phyloP scores from a whole-genome alignment of 2,113 vertebrate genomes.

The Psittacus erithacus region DNA sequence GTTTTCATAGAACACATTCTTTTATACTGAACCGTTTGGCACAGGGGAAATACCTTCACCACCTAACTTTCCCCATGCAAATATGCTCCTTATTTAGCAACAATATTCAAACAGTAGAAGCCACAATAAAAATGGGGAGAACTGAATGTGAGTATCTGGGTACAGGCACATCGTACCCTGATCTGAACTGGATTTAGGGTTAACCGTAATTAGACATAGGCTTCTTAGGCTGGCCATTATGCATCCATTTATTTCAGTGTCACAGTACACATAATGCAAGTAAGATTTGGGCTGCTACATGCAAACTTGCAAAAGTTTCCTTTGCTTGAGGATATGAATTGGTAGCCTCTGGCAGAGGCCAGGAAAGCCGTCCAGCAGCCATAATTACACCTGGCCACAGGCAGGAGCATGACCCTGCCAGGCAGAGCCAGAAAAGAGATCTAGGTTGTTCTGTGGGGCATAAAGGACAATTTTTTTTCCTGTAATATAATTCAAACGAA shows the following conservation, averaged over 20 bases:
- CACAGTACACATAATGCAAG: not conserved
- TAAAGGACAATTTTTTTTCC: fast-evolving
- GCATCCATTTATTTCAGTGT: not conserved
- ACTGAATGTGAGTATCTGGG: not conserved
- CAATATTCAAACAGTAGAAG: not conserved
- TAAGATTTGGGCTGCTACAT: not conserved
- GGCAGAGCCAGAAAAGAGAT: not conserved
- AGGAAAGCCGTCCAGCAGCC: not conserved
- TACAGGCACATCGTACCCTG: not conserved
- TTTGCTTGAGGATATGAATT: not conserved
- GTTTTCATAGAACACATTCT: not conserved
- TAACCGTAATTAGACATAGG: not conserved
- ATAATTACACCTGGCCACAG: not conserved
- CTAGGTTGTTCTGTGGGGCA: not conserved
- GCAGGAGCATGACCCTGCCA: fast-evolving
- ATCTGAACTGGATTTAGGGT: not conserved
- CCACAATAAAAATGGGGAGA: not conserved
- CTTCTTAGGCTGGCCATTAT: not conserved
- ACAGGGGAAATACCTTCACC: not conserved
- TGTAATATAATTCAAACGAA: not conserved
- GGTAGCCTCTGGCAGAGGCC: not conserved
- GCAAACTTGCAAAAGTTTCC: not conserved
- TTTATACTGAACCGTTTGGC: not conserved
- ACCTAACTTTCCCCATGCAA: not conserved
- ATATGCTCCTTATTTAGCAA: not conserved